phyloP scores from a whole-genome alignment of 2,113 vertebrate genomes.

The Eidolon helvum region DNA sequence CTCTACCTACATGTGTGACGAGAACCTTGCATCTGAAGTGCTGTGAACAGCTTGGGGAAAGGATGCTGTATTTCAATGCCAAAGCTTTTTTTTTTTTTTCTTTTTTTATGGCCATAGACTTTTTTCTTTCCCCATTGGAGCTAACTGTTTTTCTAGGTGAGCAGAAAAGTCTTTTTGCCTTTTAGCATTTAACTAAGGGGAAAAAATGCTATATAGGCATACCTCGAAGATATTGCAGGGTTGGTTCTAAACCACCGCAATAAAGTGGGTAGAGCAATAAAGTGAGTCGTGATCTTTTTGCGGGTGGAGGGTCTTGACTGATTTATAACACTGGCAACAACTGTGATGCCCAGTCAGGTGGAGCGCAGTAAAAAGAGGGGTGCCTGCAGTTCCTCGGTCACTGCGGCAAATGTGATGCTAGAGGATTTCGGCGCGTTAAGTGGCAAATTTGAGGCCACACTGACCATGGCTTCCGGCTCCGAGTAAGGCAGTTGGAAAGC shows the following conservation, averaged over 20 bases:
- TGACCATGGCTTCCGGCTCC: neutral
- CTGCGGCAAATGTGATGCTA: neutral
- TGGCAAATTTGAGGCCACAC: too few relatives aligned
- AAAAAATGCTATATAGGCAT: neutral
- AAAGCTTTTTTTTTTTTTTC: neutral
- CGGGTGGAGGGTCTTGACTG: too few relatives aligned
- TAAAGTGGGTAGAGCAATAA: neutral
- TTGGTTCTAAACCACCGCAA: neutral
- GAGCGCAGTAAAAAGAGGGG: neutral
- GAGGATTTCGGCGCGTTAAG: neutral
- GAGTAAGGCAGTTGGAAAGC: neutral
- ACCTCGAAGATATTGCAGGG: neutral
- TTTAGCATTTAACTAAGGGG: neutral
- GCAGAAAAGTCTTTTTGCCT: neutral
- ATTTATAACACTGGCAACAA: too few relatives aligned
- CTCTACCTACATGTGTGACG: neutral
- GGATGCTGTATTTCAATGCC: neutral
- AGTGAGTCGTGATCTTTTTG: neutral
- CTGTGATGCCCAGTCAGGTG: too few relatives aligned
- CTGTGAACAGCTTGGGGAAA: neutral
- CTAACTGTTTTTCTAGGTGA: neutral
- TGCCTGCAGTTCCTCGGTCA: neutral
- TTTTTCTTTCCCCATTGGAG: neutral
- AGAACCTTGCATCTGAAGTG: neutral
- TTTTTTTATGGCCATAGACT: neutral